These are phyloP conservation scores for Esox lucius DNA, from an alignment of 2,797 vertebrate species.

Conservation along the genomic window DNA sequence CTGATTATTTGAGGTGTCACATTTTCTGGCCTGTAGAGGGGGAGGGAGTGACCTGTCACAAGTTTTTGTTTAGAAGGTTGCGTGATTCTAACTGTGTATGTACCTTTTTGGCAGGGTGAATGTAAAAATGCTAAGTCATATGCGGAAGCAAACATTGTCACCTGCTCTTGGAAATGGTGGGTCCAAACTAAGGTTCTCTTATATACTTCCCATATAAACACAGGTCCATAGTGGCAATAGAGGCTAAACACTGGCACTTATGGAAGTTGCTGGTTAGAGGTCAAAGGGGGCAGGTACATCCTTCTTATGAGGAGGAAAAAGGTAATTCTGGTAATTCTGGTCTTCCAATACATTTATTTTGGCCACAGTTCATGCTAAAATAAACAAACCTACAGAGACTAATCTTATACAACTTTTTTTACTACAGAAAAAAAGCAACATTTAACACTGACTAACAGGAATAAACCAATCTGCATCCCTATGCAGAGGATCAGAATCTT, in stretches of 20 bases:
- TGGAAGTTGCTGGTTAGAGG: background rate
- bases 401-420: no score
- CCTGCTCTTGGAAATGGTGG: conserved; percentile 17
- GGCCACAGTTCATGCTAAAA: no score
- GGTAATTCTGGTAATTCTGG: conserved; percentile 21
- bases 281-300: background rate
- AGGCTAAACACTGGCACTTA: conserved; percentile 53
- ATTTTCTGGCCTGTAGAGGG: no score
- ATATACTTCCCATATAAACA: conserved; percentile 56
- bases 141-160: conserved; percentile 12
- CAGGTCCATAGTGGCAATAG: conserved; percentile 44
- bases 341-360: background rate
- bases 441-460: no score
- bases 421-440: no score
- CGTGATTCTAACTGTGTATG: background rate
- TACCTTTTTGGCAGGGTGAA: background rate
- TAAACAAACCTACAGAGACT: no score
- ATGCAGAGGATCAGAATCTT: no score
- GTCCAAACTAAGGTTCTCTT: conserved; percentile 49
- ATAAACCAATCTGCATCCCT: no score
- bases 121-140: background rate
- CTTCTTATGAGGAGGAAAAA: conserved; percentile 37
- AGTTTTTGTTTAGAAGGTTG: background rate
- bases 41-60: no score
- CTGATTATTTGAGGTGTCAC: no score